Conservation (phyloP, 2,888 invertebrate genomes). For the Thymelicus lineola region DNA sequence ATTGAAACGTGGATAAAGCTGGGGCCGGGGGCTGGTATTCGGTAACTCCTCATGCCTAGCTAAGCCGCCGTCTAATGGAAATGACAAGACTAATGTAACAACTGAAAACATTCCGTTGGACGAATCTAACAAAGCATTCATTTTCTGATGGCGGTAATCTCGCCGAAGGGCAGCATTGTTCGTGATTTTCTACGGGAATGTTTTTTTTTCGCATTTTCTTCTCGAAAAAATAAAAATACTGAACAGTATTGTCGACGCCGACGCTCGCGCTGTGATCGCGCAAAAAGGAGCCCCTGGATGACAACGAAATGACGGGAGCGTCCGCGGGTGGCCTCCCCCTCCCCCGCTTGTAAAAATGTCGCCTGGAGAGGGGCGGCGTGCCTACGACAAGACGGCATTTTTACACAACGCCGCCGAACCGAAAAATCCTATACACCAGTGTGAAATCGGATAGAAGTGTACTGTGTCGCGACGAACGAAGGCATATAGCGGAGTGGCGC, state of each 20-base stretch:
- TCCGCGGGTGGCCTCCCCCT: conserved; percentile 70
- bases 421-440: conserved; percentile 64
- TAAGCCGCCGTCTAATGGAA: conserved; percentile 69
- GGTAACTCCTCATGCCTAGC: conserved; percentile 66
- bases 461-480: conserved; percentile 24
- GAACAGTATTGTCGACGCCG: conserved; percentile 82
- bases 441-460: conserved; percentile 31
- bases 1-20: conserved; percentile 62
- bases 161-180: conserved; percentile 83
- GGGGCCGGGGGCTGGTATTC: conserved; percentile 55
- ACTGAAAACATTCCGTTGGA: conserved; percentile 76
- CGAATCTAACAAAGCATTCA: conserved; percentile 82
- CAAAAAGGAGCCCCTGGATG: conserved; percentile 79
- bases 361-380: conserved; percentile 79
- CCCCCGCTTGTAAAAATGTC: conserved; percentile 75
- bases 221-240: conserved; percentile 80
- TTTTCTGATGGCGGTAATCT: conserved; percentile 84
- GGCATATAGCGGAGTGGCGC: conserved; percentile 62
- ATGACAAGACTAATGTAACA: conserved; percentile 81
- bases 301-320: conserved; percentile 83
- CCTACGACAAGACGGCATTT: conserved; percentile 76
- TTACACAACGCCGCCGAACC: conserved; percentile 62
- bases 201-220: conserved; percentile 73
- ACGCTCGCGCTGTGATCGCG: conserved; percentile 76
- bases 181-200: conserved; percentile 70